These are phyloP conservation scores for Seriola dumerili DNA, from an alignment of 2,113 vertebrate species.

Conservation along the genomic window DNA sequence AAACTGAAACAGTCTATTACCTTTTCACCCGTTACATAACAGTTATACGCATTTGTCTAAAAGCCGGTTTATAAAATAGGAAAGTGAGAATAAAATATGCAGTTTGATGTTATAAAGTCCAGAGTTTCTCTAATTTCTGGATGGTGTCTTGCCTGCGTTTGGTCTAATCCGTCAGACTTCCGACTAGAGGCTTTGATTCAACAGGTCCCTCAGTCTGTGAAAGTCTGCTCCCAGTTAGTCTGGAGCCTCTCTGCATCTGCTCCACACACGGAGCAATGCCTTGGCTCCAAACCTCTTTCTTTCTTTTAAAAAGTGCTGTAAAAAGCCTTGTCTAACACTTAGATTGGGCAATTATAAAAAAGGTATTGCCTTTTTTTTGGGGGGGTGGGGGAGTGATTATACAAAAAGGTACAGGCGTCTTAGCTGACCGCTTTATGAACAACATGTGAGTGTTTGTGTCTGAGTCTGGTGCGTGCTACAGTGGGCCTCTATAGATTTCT, in stretches of 20 bases:
- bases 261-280: constrained; percentile 69
- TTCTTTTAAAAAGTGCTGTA: constrained; percentile 66
- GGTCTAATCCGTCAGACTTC: constrained; percentile 47
- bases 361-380: constrained; percentile 56
- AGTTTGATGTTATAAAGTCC: background rate
- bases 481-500: constrained; percentile 49
- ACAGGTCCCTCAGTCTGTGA: constrained; percentile 22
- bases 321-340: constrained; percentile 80
- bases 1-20: background rate
- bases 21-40: too few species aligned
- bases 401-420: constrained; percentile 63
- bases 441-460: constrained; percentile 71
- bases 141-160: constrained; percentile 7
- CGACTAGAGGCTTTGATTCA: constrained; percentile 46
- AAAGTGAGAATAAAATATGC: background rate
- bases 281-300: constrained; percentile 51
- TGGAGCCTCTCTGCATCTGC: constrained; percentile 84
- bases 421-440: constrained; percentile 69
- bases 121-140: constrained; percentile 33
- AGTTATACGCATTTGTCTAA: background rate
- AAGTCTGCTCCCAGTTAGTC: constrained; percentile 79
- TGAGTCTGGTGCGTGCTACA: constrained; percentile 40
- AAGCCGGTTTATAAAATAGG: background rate
- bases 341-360: constrained; percentile 76
- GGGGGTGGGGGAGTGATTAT: constrained; percentile 41